Evolutionary conservation across 1,140 invertebrate species (phyloP), one percentile per base, ranked within the genome.

Genomic region (Zophobas morio): DNA sequence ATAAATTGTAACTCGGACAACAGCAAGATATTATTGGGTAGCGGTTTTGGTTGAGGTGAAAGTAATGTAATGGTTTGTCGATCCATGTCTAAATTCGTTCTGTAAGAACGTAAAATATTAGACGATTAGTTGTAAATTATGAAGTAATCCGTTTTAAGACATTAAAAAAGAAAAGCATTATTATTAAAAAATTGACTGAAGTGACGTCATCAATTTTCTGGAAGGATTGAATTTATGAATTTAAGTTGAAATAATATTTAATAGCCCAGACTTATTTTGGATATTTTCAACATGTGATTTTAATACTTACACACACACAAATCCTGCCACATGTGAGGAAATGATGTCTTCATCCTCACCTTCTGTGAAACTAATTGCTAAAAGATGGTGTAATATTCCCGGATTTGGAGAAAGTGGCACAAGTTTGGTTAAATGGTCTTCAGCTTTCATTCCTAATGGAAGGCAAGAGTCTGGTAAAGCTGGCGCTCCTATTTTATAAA

Each of bases 401-500:
- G 91, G 87, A 54, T 93, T 91, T 34, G 95, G 93, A 2, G 90
- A 89, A n/a, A 98, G 91, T 0, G 92, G 88, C 4, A 98, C 95
- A 54, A 99, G 87, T 89, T 98, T 98, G 0, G 96, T 98, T 81
- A 95, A 89, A 86, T 96, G 96, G 87, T 99, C 97, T 84, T 96
- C 94, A 0, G 93, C 90, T 84, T 96, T 96, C 95, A 98, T 98
- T 36, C 97, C 97, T 51, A 98, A 89, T 4, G 98, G 98, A 91
- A 99, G 93, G 84, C 96, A 98, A 0, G 96, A 98, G 83, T 96
- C 96, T 0, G 97, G 97, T 56, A 99, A 86, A 1, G 95, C 91
- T 0, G 97, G 96, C 0, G 96, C 96, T 36, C 97, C 98, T 84
- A 99, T 96, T 90, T 99, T 99, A 84, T 93, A 99, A 32, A 99